These are phyloP conservation scores for Notodonta ziczac DNA, from an alignment of 2,888 invertebrate genomes.

Conservation along the genomic window DNA sequence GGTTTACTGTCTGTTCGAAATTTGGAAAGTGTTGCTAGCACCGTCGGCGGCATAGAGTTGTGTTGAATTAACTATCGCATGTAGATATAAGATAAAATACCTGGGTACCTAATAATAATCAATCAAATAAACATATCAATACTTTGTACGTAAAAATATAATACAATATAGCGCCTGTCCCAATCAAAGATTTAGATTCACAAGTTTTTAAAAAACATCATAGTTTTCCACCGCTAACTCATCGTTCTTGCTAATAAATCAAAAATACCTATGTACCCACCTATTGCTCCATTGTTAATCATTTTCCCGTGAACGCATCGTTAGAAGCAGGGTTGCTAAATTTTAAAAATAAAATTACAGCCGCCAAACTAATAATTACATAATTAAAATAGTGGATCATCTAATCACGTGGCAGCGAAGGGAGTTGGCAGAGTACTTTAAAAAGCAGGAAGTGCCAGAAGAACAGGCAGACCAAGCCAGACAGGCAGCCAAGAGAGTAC, in stretches of 20 bases:
- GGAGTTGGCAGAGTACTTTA: slow-evolving; percentile 28
- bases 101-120: no score
- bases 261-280: background rate
- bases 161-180: no score
- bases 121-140: no score
- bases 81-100: no score
- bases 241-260: background rate
- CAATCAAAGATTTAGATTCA: no score
- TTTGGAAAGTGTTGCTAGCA: no score
- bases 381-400: slow-evolving; percentile 6
- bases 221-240: background rate
- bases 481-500: slow-evolving; percentile 19
- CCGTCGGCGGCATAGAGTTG: no score
- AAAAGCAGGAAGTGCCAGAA: slow-evolving; percentile 10
- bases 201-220: background rate
- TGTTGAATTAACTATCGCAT: no score
- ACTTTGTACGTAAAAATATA: no score
- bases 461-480: slow-evolving; percentile 9
- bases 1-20: background rate
- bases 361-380: slow-evolving; percentile 27
- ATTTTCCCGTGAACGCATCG: slow-evolving; percentile 29
- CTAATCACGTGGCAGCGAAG: slow-evolving; percentile 24
- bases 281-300: slow-evolving; percentile 26
- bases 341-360: slow-evolving; percentile 23
- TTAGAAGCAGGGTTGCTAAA: slow-evolving; percentile 35